Evolutionary conservation across 2,888 invertebrate genomes (phyloP), one percentile per base, ranked within the genome.

Genomic region (Petrolisthes manimaculis): DNA sequence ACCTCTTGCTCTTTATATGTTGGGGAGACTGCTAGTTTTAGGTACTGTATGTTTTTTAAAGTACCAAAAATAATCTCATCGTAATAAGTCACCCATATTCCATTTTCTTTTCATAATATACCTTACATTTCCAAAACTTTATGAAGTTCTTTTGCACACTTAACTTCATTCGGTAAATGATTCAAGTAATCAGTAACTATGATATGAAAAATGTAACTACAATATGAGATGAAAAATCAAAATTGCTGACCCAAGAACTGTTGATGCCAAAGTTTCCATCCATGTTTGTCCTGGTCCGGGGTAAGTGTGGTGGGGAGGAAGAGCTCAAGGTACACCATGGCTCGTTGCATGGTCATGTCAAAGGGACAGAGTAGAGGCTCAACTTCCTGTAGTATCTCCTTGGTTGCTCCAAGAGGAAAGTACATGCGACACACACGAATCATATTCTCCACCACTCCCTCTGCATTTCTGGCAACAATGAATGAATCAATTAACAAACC

Each of bases 341-440:
- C 94, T 89, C 92, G 92, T 37, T 92, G 91, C 92, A 93, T 92
- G 83, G 94, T 93, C 5, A 93, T 93, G 82, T 95, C 94, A 93
- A 96, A 95, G 0, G 97, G 97, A 92, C 96, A 96, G 84, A 98
- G 93, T 91, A 94, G 94, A 0, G 98, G 98, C 84, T 96, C 94
- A 92, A 96, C 95, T 93, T 97, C 96, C 86, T 96, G 96, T 84
- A 98, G 93, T 92, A 98, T 97, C 93, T 98, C 98, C 93, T 95
- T 95, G 0, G 97, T 97, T 0, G 97, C 95, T 67, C 94, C 94
- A 75, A 95, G 93, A 86, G 96, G 94, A 92, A 96, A 96, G 93
- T 96, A 97, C 85, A 91, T 88, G 81, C 91, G 93, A 56, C 92
- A 91, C 55, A 91, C 91, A 77, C 92, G 90, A 51, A 93, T 91